Evolutionary conservation across 37 sponge, comb jelly and placozoan species (phyloP), one percentile per base, ranked within the genome.

Genomic region (Agelas oroides): DNA sequence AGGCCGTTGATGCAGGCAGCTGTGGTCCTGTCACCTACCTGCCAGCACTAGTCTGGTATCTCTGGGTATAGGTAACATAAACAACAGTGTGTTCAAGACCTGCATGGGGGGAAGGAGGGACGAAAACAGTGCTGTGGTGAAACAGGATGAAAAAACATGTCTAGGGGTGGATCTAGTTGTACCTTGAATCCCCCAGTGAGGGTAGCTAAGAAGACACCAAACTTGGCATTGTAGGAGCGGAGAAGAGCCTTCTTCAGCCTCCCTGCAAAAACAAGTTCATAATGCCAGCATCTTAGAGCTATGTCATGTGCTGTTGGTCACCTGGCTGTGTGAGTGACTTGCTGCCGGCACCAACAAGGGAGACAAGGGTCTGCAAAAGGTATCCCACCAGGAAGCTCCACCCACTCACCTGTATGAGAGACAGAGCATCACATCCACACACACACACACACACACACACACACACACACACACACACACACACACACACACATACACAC

Each of bases 311-410:
- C 46, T 46, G 46, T 8, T 25, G 5, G 71, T 33, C n/a, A 81
- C 81, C 68, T 54, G 25, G 41, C 8, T 33, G 35, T 11, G 2
- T 35, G 32, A 78, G 1, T 8, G 78, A 1, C 39, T 70, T 77
- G 27, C 6, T 57, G 2, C 79, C 71, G 2, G 24, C 18, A 32
- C 70, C 11, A 37, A 85, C 8, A 6, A 75, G 17, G 33, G 67
- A 56, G 52, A 76, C 27, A 34, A 71, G 27, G 18, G 65, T 30
- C 68, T 84, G 79, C 5, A 79, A 2, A 0, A 65, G 53, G 63
- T 90, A 90, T 0, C 90, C 90, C 24, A 84, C 2, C 0, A 67
- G 0, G 40, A 84, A 90, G 54, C 85, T 65, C 90, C 90, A 90
- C 36, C 65, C 20, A 80, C 60, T 46, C 1, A 74, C 38, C 88